Percentiles rank a stretch among this genome's conserved stretches.
Conservation (phyloP, 2,888 invertebrate species). For the Spisula solida region DNA sequence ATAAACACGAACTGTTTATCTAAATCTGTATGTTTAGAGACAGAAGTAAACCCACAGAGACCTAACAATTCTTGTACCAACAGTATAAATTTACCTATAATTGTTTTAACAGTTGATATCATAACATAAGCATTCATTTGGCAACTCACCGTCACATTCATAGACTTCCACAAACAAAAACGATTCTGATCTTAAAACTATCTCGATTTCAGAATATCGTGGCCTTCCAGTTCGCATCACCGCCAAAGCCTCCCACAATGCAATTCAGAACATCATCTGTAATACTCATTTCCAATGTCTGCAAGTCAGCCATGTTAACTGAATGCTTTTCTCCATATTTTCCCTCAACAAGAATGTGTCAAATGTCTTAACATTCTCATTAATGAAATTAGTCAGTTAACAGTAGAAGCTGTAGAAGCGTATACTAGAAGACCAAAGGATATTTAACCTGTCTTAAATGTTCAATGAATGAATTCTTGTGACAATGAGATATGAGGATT, state of each 20-base stretch:
- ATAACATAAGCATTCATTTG: conserved; percentile 20
- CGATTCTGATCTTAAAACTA: background rate
- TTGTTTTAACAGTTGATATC: conserved; percentile 35
- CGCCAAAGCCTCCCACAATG: conserved; percentile 34
- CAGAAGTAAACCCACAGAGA: background rate
- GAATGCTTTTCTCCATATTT: conserved; percentile 16
- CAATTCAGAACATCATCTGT: background rate
- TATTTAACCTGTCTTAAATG: background rate
- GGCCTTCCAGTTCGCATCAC: background rate
- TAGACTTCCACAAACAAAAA: conserved; percentile 22
- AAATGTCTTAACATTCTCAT: conserved; percentile 34
- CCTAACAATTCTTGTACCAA: conserved; percentile 9
- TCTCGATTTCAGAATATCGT: background rate
- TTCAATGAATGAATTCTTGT: background rate
- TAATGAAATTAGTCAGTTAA: conserved; percentile 22
- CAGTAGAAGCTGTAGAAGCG: background rate
- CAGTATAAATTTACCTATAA: conserved; percentile 44
- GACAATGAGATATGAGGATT: background rate
- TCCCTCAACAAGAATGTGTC: conserved; percentile 26
- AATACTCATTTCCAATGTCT: conserved; percentile 28
- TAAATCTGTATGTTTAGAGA: conserved; percentile 41
- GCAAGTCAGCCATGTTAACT: conserved; percentile 27
- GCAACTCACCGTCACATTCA: background rate
- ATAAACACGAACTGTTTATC: conserved; percentile 7
- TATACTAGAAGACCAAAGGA: background rate